Conservation (phyloP, 2,113 vertebrate genomes). For the Nothobranchius furzeri region DNA sequence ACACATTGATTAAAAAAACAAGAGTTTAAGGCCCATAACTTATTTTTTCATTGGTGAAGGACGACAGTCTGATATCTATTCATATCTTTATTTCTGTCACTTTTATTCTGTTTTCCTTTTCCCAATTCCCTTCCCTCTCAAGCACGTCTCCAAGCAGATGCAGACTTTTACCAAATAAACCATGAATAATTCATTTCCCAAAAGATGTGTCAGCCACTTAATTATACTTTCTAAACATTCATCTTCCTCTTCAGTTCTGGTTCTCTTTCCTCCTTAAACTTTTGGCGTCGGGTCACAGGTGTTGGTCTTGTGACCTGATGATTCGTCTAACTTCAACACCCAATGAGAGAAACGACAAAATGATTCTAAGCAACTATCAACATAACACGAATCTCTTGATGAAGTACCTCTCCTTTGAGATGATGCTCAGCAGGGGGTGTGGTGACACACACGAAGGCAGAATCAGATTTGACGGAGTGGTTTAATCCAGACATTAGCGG, state of each 20-base stretch:
- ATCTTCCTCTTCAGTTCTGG: slow-evolving; percentile 41
- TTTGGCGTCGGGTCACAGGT: slow-evolving; percentile 22
- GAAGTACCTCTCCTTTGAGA: too few species aligned
- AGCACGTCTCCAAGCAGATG: slow-evolving; percentile 51
- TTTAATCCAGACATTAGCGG: too few species aligned
- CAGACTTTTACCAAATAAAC: slow-evolving; percentile 65
- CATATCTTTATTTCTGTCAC: slow-evolving; percentile 11
- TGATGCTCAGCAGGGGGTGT: too few species aligned
- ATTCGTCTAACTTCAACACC: not conserved
- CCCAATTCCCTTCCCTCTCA: slow-evolving; percentile 27
- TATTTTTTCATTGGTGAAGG: not conserved
- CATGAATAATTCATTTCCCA: slow-evolving; percentile 76
- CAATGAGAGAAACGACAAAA: too few species aligned
- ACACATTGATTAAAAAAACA: too few species aligned
- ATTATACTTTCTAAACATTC: slow-evolving; percentile 78
- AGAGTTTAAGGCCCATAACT: not conserved
- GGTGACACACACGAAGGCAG: too few species aligned
- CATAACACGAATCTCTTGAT: too few species aligned
- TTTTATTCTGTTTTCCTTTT: slow-evolving; percentile 19
- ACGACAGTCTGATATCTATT: not conserved
- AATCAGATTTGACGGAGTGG: too few species aligned
- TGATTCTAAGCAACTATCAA: not conserved
- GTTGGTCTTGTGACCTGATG: slow-evolving; percentile 10
- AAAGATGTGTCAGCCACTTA: slow-evolving; percentile 76
- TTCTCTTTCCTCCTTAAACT: slow-evolving; percentile 17